Evolutionary conservation across 2,888 invertebrate species (phyloP), one percentile per base, ranked within the genome.

Genomic region (Tryphoninae sp.): DNA sequence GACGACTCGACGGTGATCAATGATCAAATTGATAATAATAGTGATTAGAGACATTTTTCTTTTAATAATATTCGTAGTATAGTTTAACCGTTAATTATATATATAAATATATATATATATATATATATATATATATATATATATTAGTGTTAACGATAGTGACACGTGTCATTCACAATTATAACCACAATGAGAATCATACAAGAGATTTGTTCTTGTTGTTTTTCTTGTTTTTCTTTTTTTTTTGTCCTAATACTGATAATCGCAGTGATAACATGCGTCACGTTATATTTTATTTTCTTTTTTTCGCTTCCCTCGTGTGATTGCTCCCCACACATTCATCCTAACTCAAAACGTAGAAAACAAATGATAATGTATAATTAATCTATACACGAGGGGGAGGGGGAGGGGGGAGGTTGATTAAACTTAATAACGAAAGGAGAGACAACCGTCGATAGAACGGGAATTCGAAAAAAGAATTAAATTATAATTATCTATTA

Each of bases 81-180:
- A 78, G 77, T 74, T 69, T 26, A 74, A 81, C 64, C 49, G 64
- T 81, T 59, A 78, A 81, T 79, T 51, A 73, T 73, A 73, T 67
- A 33, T 33, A 33, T 72, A 55, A 22, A 80, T 59, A 81, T 62
- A 58, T 71, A 75, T 77, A 82, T 68, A 73, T 23, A 23, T 23
- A 23, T 23, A 23, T 23, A 23, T 23, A 23, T 23, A 23, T 23
- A 23, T 23, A 23, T 2, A 23, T 75, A 78, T 69, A 77, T 81
- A 77, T 81, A 80, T 84, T 69, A 78, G 59, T 69, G 16, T 80
- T 78, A 80, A 83, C 78, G 73, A 81, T 78, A 81, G 74, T 74
- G 64, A 78, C 33, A 33, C 45, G 72, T 79, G 61, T 51, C 76
- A 79, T 72, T 76, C 76, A 76, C 72, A 82, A 76, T 79, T 58